These are phyloP conservation scores for Tetranychus cinnabarinus DNA, from an alignment of 1,140 invertebrate species.

Conservation along the genomic window DNA sequence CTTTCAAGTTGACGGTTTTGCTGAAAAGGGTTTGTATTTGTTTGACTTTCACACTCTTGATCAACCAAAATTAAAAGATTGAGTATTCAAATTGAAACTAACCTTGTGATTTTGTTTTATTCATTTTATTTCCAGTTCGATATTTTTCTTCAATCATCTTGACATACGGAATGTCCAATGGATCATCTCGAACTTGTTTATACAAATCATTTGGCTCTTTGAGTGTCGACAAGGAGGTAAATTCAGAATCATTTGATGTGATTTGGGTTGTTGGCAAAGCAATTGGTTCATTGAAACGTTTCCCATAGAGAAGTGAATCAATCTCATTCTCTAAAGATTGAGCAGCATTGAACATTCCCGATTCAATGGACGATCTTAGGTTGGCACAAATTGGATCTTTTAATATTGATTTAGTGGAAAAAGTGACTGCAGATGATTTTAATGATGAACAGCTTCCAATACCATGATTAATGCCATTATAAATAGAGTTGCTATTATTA, in stretches of 20 bases:
- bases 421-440: background rate
- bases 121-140: constrained; percentile 1
- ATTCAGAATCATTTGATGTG: too few relatives aligned
- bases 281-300: background rate
- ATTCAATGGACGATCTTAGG: constrained; percentile 9
- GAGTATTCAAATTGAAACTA: too few relatives aligned
- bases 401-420: constrained; percentile 11
- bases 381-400: constrained; percentile 14
- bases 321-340: constrained; percentile 19
- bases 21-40: too few relatives aligned
- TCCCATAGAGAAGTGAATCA: constrained; percentile 19
- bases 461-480: too few relatives aligned
- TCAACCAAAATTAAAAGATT: too few relatives aligned
- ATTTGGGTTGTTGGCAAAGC: background rate
- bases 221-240: too few relatives aligned
- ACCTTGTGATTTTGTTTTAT: too few relatives aligned
- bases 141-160: constrained; percentile 19
- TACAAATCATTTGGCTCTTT: background rate
- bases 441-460: too few relatives aligned
- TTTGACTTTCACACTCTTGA: too few relatives aligned
- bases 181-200: background rate
- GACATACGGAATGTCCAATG: constrained; percentile 15
- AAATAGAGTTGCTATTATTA: too few relatives aligned
- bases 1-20: too few relatives aligned
- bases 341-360: constrained; percentile 6